Evolutionary conservation across 2,113 vertebrate species (phyloP).

Genomic region (Pseudorasbora parva): DNA sequence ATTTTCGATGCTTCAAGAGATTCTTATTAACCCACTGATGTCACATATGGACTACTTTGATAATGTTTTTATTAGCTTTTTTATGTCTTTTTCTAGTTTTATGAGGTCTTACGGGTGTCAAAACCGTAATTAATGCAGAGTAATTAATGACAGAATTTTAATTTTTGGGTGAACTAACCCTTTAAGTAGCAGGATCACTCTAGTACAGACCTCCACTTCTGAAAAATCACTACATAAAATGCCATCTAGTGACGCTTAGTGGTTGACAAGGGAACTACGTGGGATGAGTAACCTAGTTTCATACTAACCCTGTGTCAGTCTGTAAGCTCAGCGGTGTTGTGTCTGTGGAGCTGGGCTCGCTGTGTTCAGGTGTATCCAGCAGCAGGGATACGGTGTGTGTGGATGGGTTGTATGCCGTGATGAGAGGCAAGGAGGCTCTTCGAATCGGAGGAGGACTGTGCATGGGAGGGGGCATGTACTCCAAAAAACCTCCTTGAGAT

Average conservation of each 20-base stretch:
- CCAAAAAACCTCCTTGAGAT: slow-evolving; percentile 62
- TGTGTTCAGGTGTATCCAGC: slow-evolving; percentile 62
- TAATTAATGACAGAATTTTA: too few relatives aligned
- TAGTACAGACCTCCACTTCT: not conserved
- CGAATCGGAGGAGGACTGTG: slow-evolving; percentile 89
- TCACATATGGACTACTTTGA: too few relatives aligned
- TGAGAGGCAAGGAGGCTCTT: slow-evolving; percentile 79
- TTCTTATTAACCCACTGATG: too few relatives aligned
- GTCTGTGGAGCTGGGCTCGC: slow-evolving; percentile 59
- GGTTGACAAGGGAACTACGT: slow-evolving; percentile 13
- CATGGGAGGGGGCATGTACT: slow-evolving; percentile 76
- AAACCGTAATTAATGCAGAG: too few relatives aligned
- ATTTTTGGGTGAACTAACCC: too few relatives aligned
- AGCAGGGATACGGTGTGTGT: slow-evolving; percentile 48
- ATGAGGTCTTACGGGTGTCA: too few relatives aligned
- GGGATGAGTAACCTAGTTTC: slow-evolving; percentile 63
- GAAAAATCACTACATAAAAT: not conserved
- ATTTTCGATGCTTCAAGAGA: too few relatives aligned
- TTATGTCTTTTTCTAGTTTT: too few relatives aligned
- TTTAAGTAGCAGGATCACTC: not conserved
- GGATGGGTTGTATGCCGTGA: slow-evolving; percentile 54
- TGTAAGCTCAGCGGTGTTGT: slow-evolving; percentile 68
- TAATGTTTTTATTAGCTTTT: too few relatives aligned
- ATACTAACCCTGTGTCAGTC: slow-evolving; percentile 73
- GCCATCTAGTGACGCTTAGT: slow-evolving; percentile 3